A percentile compares a stretch with the other conserved stretches of the same genome.
phyloP scores from a whole-genome alignment of 2,797 vertebrate genomes.

The Chrysocyon brachyurus region DNA sequence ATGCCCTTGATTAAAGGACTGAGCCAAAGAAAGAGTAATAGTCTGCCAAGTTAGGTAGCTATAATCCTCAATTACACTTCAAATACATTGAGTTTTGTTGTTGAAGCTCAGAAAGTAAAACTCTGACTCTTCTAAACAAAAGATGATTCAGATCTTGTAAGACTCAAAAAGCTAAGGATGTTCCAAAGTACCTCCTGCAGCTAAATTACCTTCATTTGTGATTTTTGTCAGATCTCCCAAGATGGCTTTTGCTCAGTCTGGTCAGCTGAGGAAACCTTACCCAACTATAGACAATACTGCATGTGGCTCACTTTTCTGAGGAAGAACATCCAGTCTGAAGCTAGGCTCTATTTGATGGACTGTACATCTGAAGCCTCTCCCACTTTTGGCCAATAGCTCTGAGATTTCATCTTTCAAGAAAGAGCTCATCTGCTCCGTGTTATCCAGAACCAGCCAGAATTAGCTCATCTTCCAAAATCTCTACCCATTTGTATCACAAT shows the following conservation, averaged over 20 bases:
- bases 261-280: slow-evolving; percentile 42
- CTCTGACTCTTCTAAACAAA: slow-evolving; percentile 67
- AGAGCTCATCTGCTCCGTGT: neutral
- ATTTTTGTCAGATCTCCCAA: slow-evolving; percentile 48
- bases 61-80: slow-evolving; percentile 76
- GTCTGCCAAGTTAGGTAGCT: slow-evolving; percentile 70
- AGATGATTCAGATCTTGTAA: slow-evolving; percentile 70
- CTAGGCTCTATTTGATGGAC: neutral
- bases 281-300: neutral
- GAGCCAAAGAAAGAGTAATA: slow-evolving; percentile 74
- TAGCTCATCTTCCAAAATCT: neutral
- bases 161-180: neutral
- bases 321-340: neutral
- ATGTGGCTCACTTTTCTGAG: slow-evolving; percentile 29
- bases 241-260: neutral
- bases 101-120: slow-evolving; percentile 65
- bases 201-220: slow-evolving; percentile 54
- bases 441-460: neutral
- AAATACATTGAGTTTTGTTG: slow-evolving; percentile 73
- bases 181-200: neutral
- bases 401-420: slow-evolving; percentile 5
- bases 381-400: neutral
- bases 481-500: neutral
- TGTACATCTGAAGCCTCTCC: neutral
- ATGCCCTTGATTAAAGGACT: slow-evolving; percentile 75